Conservation (phyloP, 2,888 invertebrate species). For the Tigriopus californicus region DNA sequence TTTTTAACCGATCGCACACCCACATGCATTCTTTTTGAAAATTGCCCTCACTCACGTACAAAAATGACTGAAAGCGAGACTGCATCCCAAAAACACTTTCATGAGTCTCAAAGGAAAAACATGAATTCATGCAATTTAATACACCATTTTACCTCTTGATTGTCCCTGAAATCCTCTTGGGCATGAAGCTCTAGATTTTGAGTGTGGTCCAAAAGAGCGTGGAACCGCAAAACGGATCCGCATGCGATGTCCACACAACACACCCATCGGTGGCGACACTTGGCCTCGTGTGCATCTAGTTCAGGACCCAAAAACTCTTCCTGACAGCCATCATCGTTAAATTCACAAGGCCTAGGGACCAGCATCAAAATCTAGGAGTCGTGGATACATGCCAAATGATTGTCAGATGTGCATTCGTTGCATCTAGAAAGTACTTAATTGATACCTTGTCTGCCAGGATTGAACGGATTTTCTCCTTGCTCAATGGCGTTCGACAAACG, state of each 20-base stretch:
- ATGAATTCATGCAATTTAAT: too few relatives aligned
- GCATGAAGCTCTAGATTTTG: background rate
- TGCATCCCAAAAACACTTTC: too few relatives aligned
- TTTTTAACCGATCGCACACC: background rate
- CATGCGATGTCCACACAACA: background rate
- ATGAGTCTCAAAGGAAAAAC: too few relatives aligned
- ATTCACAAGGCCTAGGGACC: background rate
- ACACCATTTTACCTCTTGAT: too few relatives aligned
- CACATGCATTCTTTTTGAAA: background rate
- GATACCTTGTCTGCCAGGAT: background rate
- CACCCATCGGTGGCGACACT: background rate
- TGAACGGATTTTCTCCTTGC: background rate
- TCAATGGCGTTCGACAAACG: background rate
- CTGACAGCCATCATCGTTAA: background rate
- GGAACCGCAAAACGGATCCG: background rate
- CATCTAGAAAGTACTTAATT: too few relatives aligned
- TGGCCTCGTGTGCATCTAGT: background rate
- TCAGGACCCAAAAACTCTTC: background rate
- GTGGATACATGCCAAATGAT: background rate
- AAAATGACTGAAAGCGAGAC: background rate
- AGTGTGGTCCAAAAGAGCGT: background rate
- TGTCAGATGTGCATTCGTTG: too few relatives aligned
- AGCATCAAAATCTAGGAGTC: background rate
- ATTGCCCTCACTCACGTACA: background rate
- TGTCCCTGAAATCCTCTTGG: background rate